Evolutionary conservation across 1,140 invertebrate species (phyloP).

Genomic region (Octopus sinensis): DNA sequence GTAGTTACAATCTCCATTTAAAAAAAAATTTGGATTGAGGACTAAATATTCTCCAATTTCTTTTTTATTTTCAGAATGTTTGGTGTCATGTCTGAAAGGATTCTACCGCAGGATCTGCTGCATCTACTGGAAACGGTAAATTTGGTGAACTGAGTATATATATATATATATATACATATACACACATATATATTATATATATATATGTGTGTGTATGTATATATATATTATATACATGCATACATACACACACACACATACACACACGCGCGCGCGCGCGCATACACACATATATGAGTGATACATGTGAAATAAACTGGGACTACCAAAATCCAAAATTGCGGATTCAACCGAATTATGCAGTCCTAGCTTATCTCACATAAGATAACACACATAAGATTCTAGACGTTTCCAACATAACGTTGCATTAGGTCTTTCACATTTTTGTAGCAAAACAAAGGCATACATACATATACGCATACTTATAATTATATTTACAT

Average conservation of each 20-base stretch:
- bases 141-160: background rate
- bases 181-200: background rate
- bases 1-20: background rate
- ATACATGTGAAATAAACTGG: background rate
- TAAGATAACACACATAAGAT: background rate
- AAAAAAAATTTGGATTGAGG: background rate
- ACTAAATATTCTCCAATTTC: background rate
- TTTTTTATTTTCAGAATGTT: background rate
- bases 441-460: background rate
- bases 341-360: background rate
- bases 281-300: background rate
- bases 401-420: background rate
- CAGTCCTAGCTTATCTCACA: background rate
- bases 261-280: background rate
- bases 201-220: background rate
- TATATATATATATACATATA: background rate
- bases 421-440: background rate
- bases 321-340: background rate
- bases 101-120: background rate
- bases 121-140: background rate
- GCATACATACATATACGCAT: background rate
- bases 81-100: background rate
- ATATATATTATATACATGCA: background rate
- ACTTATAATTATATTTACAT: background rate
- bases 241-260: background rate